These are phyloP conservation scores for Lithodes maja DNA, from an alignment of 2,888 invertebrate genomes.

Conservation along the genomic window DNA sequence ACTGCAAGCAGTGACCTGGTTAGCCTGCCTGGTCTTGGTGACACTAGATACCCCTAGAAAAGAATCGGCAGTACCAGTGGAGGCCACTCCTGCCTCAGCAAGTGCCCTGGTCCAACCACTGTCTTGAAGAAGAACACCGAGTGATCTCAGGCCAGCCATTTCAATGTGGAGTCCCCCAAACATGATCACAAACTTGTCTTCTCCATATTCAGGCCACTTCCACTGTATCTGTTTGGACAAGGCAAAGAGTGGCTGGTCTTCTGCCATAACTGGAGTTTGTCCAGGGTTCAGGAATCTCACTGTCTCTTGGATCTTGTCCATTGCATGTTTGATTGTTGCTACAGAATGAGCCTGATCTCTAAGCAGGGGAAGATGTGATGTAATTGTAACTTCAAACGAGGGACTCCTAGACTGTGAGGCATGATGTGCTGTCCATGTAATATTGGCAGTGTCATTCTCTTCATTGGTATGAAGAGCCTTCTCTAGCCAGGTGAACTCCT, in stretches of 20 bases:
- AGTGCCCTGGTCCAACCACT: no score
- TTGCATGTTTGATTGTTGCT: not conserved
- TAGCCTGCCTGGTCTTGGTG: not conserved
- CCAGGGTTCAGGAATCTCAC: slow-evolving; percentile 8
- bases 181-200: no score
- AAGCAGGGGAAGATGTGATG: not conserved
- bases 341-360: no score
- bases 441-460: not conserved
- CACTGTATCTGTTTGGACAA: not conserved
- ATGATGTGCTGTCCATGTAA: slow-evolving; percentile 8
- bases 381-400: slow-evolving; percentile 4
- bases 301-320: slow-evolving; percentile 2
- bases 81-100: no score
- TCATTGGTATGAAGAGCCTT: not conserved
- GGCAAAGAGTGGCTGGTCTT: slow-evolving; percentile 21
- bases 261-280: slow-evolving; percentile 15
- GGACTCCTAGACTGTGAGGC: not conserved
- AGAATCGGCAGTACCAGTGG: not conserved
- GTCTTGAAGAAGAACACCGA: not conserved
- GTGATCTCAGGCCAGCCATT: slow-evolving; percentile 3
- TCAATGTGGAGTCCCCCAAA: not conserved
- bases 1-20: slow-evolving; percentile 12
- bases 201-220: no score
- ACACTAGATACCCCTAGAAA: not conserved
- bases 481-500: not conserved